A percentile compares a stretch with the other conserved stretches of the same genome.
Conservation (phyloP, 1,140 invertebrate genomes). For the Lycorma delicatula region DNA sequence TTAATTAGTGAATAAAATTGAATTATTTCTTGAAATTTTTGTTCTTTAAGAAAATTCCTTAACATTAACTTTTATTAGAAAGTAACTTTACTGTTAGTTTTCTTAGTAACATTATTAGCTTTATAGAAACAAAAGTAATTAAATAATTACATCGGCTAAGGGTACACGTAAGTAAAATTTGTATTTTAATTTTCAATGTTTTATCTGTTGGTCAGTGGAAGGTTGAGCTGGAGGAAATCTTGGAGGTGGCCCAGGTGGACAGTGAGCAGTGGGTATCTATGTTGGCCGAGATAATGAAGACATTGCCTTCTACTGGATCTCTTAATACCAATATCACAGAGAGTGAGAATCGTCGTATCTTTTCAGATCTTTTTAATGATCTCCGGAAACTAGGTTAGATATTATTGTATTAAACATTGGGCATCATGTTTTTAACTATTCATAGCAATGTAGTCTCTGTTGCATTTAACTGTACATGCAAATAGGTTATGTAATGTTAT, state of each 20-base stretch:
- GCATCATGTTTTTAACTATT: no score
- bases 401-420: not conserved
- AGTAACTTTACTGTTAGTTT: no score
- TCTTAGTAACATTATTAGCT: not conserved
- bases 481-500: no score
- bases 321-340: constrained; percentile 79
- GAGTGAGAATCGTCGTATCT: constrained; percentile 81
- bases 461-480: no score
- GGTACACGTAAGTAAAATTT: not conserved
- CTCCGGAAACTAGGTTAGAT: constrained; percentile 61
- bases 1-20: no score
- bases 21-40: not conserved
- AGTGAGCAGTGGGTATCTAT: constrained; percentile 95
- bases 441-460: no score
- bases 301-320: constrained; percentile 77
- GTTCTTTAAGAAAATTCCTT: not conserved
- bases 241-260: constrained; percentile 83
- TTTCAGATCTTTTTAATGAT: constrained; percentile 83
- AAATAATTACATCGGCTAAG: not conserved
- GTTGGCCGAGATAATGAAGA: constrained; percentile 90
- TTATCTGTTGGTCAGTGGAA: constrained; percentile 66
- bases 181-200: constrained; percentile 7
- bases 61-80: not conserved
- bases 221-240: constrained; percentile 84
- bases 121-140: no score